Base-by-base conservation (phyloP, 2,888 invertebrate genomes). In the Tortrix viridana region DNA sequence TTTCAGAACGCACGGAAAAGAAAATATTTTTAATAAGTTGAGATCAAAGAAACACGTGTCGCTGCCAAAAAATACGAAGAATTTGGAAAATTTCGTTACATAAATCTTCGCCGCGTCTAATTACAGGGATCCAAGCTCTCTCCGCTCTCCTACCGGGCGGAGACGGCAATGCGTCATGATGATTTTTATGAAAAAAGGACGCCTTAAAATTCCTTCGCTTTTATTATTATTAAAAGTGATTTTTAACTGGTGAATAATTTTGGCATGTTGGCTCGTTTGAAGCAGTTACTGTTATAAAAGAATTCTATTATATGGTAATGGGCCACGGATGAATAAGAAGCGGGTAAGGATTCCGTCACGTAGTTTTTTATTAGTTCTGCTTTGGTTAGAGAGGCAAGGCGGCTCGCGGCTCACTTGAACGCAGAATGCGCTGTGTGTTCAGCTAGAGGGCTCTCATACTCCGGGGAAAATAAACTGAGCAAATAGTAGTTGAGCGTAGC, bases 21-120 rank as follows among this genome's bases (percentile, higher is more conserved):
- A 67, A 67, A 71, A 67, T 62, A 57, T 67, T 69, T 67, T 67
- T 69, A 69, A 68, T 71, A 74, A 70, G 61, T 74, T 70, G 69
- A 74, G 75, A 71, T 67, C 65, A 67, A 74, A 74, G 75, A 71
- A 78, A 80, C 81, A 82, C 83, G 81, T 82, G 82, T 79, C 79
- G 73, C 76, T 71, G 75, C 78, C 77, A 81, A 87, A 88, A 88
- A 88, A 84, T 85, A 86, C 82, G 83, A 82, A 81, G 85, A 88
- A 89, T 89, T 88, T 82, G 76, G 79, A 81, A 81, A 84, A 87
- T 87, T 83, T 80, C 81, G 75, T 80, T 71, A 77, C 86, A 89
- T 91, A 90, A 91, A 90, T 90, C 89, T 86, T 83, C 75, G 69
- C 77, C 66, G 77, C 83, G 85, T 90, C 89, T 90, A 91, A 91